Base-by-base conservation (phyloP, 2,888 invertebrate genomes). In the Geotrupes spiniger region DNA sequence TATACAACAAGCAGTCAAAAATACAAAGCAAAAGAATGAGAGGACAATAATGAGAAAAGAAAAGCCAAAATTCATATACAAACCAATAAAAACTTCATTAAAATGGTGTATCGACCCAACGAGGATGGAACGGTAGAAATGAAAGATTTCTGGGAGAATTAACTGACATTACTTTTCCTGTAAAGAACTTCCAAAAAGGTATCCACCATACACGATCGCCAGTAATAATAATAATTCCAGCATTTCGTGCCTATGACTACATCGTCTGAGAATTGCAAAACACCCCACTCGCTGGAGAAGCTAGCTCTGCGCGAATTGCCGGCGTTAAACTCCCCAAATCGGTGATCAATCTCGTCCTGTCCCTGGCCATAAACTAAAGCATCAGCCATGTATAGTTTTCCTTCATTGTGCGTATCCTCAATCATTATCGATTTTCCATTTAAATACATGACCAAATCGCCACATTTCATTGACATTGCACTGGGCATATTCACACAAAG, bases 241-340 rank as follows among this genome's bases (percentile, higher is more conserved):
- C 79, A 70, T 76, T 71, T 12, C 76, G 68, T 17, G 80, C 67
- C 49, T 72, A 66, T 15, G 77, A 68, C 78, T 78, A 82, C 64
- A 78, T 66, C 1, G 68, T 63, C 41, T 73, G 72, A 5, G 77
- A 76, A 60, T 78, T 81, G 41, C 76, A 74, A 63, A 76, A 82
- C 5, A 78, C 79, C 4, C 78, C 82, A 31, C 76, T 67, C 1
- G 78, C 78, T 2, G 72, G 75, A 4, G 74, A 70, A 1, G 81
- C 82, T 17, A 82, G 62, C 8, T 79, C 78, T 14, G 76, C 71
- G 37, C 70, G 64, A 29, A 79, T 74, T 11, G 71, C 81, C 12
- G 76, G 79, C 26, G 87, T 86, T 40, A 87, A 74, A 21, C 86
- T 86, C 15, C 85, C 87, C 55, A 88, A 78, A 62, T 87, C 87